phyloP scores from a whole-genome alignment of 2,113 vertebrate species.

The Menidia beryllina region DNA sequence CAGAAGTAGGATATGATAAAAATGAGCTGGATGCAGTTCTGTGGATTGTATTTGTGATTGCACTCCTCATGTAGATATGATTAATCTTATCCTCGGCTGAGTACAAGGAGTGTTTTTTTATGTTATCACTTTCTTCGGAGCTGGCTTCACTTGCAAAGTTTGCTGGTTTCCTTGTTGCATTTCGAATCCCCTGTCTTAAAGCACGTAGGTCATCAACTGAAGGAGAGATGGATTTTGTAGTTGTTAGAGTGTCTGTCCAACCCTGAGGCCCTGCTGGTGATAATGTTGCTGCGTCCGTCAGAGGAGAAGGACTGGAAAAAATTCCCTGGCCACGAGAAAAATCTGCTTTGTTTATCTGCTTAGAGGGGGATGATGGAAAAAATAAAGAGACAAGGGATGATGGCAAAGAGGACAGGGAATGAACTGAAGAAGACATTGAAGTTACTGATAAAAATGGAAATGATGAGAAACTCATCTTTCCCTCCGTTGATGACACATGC shows the following conservation, averaged over 20 bases:
- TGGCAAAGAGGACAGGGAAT: slow-evolving; percentile 22
- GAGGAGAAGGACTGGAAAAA: slow-evolving; percentile 13
- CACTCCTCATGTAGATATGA: slow-evolving; percentile 17
- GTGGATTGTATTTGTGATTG: slow-evolving; percentile 12
- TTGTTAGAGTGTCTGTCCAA: slow-evolving; percentile 16
- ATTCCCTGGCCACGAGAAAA: slow-evolving; percentile 26
- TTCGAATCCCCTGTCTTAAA: slow-evolving; percentile 16
- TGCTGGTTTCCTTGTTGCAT: slow-evolving; percentile 12
- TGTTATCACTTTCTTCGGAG: slow-evolving; percentile 35
- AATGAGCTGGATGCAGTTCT: slow-evolving; percentile 16
- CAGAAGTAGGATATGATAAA: slow-evolving; percentile 7
- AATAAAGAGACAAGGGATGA: slow-evolving; percentile 21
- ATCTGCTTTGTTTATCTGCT: slow-evolving; percentile 24
- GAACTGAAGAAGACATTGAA: slow-evolving; percentile 23
- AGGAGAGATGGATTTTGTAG: slow-evolving; percentile 8
- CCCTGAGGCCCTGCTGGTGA: slow-evolving; percentile 34
- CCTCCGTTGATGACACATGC: slow-evolving; percentile 29
- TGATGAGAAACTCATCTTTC: slow-evolving; percentile 14
- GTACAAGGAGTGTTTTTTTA: slow-evolving; percentile 10
- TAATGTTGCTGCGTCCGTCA: slow-evolving; percentile 22
- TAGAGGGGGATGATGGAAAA: slow-evolving; percentile 26
- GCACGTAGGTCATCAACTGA: slow-evolving; percentile 22
- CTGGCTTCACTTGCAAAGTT: slow-evolving; percentile 21
- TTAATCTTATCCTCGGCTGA: slow-evolving; percentile 23
- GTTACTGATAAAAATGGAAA: slow-evolving; percentile 37